phyloP scores from a whole-genome alignment of 2,113 vertebrate genomes.

The Catharus bicknelli region DNA sequence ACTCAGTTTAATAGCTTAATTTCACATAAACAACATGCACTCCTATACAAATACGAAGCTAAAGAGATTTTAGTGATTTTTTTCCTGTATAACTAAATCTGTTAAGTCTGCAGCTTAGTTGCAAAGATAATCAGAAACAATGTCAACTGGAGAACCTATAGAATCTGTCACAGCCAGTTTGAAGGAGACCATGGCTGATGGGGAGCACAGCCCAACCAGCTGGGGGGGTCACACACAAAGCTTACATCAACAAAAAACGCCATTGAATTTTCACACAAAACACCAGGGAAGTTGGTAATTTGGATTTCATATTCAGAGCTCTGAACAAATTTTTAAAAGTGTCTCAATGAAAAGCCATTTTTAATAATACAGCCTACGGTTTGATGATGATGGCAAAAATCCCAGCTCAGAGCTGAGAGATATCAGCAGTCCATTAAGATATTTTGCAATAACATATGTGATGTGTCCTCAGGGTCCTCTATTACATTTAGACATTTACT shows the following conservation, averaged over 20 bases:
- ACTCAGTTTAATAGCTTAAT: neutral
- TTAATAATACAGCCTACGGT: neutral
- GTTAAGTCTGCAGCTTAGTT: slow-evolving; percentile 16
- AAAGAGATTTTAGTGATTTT: neutral
- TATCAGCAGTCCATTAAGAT: neutral
- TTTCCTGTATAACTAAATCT: neutral
- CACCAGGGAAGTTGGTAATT: neutral
- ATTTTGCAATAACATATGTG: neutral
- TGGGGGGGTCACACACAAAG: neutral
- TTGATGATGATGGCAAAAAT: neutral
- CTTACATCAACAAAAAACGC: neutral
- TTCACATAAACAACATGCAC: neutral
- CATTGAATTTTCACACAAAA: slow-evolving; percentile 23
- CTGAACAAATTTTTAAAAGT: neutral
- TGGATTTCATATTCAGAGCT: neutral
- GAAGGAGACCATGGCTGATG: slow-evolving; percentile 36
- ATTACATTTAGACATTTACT: neutral
- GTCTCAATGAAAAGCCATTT: neutral
- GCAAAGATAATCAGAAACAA: slow-evolving; percentile 29
- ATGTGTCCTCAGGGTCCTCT: neutral
- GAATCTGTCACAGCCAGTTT: slow-evolving; percentile 22
- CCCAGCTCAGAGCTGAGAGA: neutral
- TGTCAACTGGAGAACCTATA: neutral
- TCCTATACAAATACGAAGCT: neutral
- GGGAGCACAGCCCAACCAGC: neutral